Evolutionary conservation across 2,888 invertebrate genomes (phyloP), one percentile per base, ranked within the genome.

Genomic region (Pseudococcus viburni): DNA sequence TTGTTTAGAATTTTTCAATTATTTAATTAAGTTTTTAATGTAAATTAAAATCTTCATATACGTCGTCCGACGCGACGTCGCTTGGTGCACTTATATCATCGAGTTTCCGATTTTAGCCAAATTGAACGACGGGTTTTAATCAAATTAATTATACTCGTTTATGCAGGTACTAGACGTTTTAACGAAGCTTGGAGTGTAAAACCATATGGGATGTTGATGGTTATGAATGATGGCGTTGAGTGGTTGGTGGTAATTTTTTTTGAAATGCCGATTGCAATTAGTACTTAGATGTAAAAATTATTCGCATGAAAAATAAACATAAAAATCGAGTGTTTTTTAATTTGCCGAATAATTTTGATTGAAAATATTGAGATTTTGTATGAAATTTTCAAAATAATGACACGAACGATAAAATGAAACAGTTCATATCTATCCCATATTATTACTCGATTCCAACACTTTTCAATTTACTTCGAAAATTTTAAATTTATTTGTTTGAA

Each of bases 1-100:
- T 64, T 64, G 22, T 64, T 64, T 64, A 51, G 64, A n/a, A 64
- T 64, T 64, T 64, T 64, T 64, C 64, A 64, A 64, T 64, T 64
- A 64, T 64, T 64, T 64, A 64, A 64, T 64, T 64, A 64, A 64
- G 64, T 64, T 64, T 64, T 64, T 64, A 64, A 22, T 64, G 64
- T 64, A 64, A 64, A 64, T 64, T 64, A 64, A 64, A 64, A 64
- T 64, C 64, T 64, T 64, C 19, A 64, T 64, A 64, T 64, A 19
- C 19, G 64, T 64, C 64, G 64, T 64, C 19, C 19, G 64, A 8
- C n/a, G 48, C 48, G 15, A 12, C 15, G 48, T 51, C 12, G 15
- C 12, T 51, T 7, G 42, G 4, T 51, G 15, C 48, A 51, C 48
- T 12, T 51, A 51, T 22, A 64, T 17, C 64, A 19, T 64, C 64